Conservation (phyloP, 2,888 invertebrate genomes). For the Dolomedes plantarius region DNA sequence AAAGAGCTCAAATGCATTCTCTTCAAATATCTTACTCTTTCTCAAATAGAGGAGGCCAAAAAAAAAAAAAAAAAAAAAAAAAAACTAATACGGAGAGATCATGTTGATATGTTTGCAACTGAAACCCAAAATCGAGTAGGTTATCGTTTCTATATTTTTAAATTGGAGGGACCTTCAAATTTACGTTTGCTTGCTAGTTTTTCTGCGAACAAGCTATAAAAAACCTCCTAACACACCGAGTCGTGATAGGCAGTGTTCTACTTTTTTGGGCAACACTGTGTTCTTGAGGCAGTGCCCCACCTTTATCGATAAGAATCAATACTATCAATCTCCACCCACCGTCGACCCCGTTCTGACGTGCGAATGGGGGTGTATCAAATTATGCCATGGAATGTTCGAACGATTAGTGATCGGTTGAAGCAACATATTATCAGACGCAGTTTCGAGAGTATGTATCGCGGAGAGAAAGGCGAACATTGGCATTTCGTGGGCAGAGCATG, state of each 20-base stretch:
- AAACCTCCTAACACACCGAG: no score
- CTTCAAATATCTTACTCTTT: no score
- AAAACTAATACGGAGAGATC: no score
- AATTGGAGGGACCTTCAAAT: no score
- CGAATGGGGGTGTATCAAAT: constrained; percentile 7
- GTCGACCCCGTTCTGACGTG: background rate
- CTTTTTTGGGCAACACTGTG: background rate
- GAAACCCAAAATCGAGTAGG: no score
- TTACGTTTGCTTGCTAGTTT: no score
- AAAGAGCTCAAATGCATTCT: no score
- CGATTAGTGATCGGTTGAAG: background rate
- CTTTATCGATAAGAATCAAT: constrained; percentile 12
- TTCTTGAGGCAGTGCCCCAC: background rate
- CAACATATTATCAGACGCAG: background rate
- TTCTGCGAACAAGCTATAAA: no score
- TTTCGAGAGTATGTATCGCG: background rate
- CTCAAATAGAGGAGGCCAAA: no score
- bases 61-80: no score
- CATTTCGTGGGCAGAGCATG: background rate
- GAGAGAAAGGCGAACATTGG: background rate
- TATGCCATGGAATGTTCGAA: background rate
- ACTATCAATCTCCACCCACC: constrained; percentile 17
- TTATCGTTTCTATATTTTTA: no score
- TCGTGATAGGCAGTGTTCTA: background rate
- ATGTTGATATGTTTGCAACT: no score